These are phyloP conservation scores for Mythimna ferrago DNA, from an alignment of 2,888 invertebrate genomes.

Conservation along the genomic window DNA sequence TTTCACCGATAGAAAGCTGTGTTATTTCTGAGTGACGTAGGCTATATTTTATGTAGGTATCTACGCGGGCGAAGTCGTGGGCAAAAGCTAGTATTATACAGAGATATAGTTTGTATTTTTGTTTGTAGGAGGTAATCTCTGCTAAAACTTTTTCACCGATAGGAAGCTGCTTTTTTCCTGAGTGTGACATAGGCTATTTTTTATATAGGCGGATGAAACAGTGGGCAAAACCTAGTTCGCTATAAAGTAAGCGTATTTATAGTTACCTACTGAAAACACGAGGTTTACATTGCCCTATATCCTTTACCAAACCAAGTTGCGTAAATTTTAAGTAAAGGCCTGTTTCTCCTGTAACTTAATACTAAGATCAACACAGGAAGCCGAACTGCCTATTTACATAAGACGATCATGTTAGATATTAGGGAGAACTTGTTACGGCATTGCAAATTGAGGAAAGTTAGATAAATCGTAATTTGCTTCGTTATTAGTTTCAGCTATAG, in stretches of 20 bases:
- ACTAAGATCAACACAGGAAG: slow-evolving; percentile 20
- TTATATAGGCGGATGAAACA: no score
- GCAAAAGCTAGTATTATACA: no score
- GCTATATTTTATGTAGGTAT: no score
- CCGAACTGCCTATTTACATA: slow-evolving; percentile 5
- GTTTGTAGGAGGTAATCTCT: no score
- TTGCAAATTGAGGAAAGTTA: not conserved
- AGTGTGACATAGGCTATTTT: no score
- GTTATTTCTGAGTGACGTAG: no score
- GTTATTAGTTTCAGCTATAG: not conserved
- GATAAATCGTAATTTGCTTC: not conserved
- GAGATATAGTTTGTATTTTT: no score
- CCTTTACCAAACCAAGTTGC: not conserved
- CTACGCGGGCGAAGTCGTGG: no score
- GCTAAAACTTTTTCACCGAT: no score
- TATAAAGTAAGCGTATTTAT: not conserved
- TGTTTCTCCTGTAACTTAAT: slow-evolving; percentile 15
- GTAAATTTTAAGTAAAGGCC: not conserved
- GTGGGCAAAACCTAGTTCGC: no score
- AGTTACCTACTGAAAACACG: not conserved
- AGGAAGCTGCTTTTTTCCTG: no score
- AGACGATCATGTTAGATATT: not conserved
- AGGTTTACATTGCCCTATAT: slow-evolving; percentile 13
- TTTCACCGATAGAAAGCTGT: no score
- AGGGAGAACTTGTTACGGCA: not conserved